Evolutionary conservation across 1,140 invertebrate genomes (phyloP).

Genomic region (Neodiprion virginianus): DNA sequence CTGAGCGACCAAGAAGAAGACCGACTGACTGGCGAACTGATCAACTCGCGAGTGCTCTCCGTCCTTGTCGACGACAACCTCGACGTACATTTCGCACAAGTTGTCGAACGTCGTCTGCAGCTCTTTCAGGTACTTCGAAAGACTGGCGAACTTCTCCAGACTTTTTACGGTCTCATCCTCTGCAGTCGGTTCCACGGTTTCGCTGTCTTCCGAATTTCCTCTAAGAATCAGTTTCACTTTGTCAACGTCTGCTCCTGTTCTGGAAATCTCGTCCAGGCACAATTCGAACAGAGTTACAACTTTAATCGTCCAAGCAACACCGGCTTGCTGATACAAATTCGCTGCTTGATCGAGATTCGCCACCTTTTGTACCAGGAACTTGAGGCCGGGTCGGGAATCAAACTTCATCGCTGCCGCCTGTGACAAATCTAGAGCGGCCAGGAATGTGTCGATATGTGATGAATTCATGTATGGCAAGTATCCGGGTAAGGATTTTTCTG

Average conservation of each 20-base stretch:
- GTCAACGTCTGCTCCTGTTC: conserved; percentile 67
- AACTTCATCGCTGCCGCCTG: conserved; percentile 84
- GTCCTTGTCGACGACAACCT: conserved; percentile 66
- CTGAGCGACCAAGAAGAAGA: conserved; percentile 70
- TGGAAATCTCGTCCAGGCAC: conserved; percentile 49
- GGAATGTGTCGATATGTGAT: conserved; percentile 60
- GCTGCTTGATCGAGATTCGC: conserved; percentile 86
- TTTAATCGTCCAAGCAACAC: conserved; percentile 88
- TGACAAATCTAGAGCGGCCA: conserved; percentile 82
- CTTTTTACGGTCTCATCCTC: conserved; percentile 19
- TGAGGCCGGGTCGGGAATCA: conserved; percentile 87
- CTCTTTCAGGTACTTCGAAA: conserved; percentile 45
- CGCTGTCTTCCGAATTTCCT: conserved; percentile 58
- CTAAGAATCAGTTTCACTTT: conserved; percentile 72
- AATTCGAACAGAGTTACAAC: conserved; percentile 87
- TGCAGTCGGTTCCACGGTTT: conserved; percentile 39
- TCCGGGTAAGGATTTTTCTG: conserved; percentile 26
- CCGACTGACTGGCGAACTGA: conserved; percentile 66
- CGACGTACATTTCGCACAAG: conserved; percentile 69
- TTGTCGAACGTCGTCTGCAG: conserved; percentile 63
- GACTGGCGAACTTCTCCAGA: conserved; percentile 31
- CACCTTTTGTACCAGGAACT: conserved; percentile 93
- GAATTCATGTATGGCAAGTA: conserved; percentile 32
- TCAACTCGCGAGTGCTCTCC: conserved; percentile 66
- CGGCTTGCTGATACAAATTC: conserved; percentile 92